phyloP scores from a whole-genome alignment of 2,113 vertebrate genomes.

The Misgurnus anguillicaudatus region DNA sequence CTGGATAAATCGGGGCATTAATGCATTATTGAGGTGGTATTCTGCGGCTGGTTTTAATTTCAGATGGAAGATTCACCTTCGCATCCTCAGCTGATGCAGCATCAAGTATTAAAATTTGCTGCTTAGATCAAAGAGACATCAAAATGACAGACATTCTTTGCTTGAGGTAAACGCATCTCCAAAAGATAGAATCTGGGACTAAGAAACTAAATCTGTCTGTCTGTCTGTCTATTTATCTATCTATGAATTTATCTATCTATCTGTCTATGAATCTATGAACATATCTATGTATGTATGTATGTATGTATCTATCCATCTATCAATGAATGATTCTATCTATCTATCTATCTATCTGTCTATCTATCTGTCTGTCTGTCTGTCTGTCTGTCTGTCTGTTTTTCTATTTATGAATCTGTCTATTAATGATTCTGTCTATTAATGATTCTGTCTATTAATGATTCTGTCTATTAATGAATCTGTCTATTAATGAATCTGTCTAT shows the following conservation, averaged over 20 bases:
- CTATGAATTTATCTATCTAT: not conserved
- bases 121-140: conserved; percentile 43
- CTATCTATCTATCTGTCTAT: no score
- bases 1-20: conserved; percentile 48
- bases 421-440: no score
- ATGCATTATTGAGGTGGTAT: conserved; percentile 45
- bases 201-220: not conserved
- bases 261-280: not conserved
- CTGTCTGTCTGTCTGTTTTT: no score
- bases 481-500: no score
- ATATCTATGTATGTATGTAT: not conserved
- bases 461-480: no score
- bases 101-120: conserved; percentile 48
- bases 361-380: no score
- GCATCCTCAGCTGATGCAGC: conserved; percentile 21
- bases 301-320: no score
- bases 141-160: conserved; percentile 31
- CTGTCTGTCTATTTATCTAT: not conserved
- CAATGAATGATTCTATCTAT: no score
- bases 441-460: no score
- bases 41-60: conserved; percentile 47
- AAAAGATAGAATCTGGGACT: not conserved
- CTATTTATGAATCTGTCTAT: no score
- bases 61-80: conserved; percentile 39
- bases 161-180: conserved; percentile 24